Conservation (phyloP, 2,888 invertebrate species). For the Ichneumon xanthorius region DNA sequence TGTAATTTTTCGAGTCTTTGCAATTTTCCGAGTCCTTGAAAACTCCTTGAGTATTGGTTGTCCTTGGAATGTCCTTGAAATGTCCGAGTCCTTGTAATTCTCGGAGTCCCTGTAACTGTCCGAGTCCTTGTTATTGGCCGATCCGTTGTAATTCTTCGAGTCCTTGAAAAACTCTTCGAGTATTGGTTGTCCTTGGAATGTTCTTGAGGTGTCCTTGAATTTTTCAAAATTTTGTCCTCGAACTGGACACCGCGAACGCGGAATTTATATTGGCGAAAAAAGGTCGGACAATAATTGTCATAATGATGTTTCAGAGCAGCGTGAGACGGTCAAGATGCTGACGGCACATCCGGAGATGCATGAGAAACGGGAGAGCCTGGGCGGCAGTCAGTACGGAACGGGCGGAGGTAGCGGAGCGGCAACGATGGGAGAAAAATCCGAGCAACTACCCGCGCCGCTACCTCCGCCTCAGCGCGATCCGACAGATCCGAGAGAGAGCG, state of each 20-base stretch:
- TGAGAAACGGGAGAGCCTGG: slow-evolving; percentile 81
- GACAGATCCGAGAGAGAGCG: slow-evolving; percentile 84
- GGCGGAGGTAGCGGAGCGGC: slow-evolving; percentile 79
- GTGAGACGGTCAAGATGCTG: slow-evolving; percentile 83
- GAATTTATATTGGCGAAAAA: too few species aligned
- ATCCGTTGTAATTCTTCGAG: too few species aligned
- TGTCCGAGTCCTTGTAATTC: too few species aligned
- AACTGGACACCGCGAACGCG: too few species aligned
- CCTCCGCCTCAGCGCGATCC: slow-evolving; percentile 87
- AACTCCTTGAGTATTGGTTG: too few species aligned
- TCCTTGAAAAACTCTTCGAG: neutral
- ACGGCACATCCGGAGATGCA: slow-evolving; percentile 83
- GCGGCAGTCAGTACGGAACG: slow-evolving; percentile 80
- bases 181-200: neutral
- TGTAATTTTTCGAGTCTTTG: too few species aligned
- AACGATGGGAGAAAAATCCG: slow-evolving; percentile 81
- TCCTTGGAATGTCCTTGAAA: too few species aligned
- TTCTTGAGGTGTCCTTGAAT: neutral
- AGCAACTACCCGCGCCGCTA: slow-evolving; percentile 84
- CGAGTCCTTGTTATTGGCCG: too few species aligned
- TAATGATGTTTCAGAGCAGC: slow-evolving; percentile 77
- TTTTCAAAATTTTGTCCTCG: too few species aligned
- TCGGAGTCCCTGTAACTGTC: too few species aligned
- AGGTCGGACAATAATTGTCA: neutral
- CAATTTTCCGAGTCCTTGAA: too few species aligned